Conservation (phyloP, 2,113 vertebrate genomes). For the Alexandromys fortis region DNA sequence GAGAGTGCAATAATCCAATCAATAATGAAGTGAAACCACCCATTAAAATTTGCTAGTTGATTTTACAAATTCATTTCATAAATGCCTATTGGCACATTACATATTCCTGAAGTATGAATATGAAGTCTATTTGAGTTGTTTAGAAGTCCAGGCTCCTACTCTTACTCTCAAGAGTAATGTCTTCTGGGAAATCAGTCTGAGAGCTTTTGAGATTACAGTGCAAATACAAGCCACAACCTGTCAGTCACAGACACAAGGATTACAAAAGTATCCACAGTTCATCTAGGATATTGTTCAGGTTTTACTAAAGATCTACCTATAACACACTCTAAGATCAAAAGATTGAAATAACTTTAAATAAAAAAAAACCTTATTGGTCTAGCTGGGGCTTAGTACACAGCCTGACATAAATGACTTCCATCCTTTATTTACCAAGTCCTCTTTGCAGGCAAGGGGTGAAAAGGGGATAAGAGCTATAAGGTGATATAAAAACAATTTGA, state of each 20-base stretch:
- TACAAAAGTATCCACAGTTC: not conserved
- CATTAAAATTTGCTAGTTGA: not conserved
- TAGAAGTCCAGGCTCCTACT: not conserved
- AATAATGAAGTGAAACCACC: not conserved
- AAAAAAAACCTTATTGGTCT: not conserved
- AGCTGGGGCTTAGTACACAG: not conserved
- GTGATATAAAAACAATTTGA: not conserved
- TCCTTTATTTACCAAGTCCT: not conserved
- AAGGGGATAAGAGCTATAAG: not conserved
- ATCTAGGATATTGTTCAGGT: not conserved
- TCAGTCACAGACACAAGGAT: not conserved
- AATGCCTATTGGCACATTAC: not conserved
- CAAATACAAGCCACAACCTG: not conserved
- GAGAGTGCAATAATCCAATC: not conserved
- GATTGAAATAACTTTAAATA: not conserved
- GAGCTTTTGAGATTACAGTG: not conserved
- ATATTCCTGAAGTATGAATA: not conserved
- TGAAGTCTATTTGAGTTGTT: not conserved
- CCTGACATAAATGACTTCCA: not conserved
- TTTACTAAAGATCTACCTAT: not conserved
- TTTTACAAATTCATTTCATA: not conserved
- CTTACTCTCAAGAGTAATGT: not conserved
- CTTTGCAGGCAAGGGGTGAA: not conserved
- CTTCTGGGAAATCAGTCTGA: not conserved
- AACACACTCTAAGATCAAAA: not conserved